Conservation (phyloP, 1,140 invertebrate genomes). For the Bombus waltoni region DNA sequence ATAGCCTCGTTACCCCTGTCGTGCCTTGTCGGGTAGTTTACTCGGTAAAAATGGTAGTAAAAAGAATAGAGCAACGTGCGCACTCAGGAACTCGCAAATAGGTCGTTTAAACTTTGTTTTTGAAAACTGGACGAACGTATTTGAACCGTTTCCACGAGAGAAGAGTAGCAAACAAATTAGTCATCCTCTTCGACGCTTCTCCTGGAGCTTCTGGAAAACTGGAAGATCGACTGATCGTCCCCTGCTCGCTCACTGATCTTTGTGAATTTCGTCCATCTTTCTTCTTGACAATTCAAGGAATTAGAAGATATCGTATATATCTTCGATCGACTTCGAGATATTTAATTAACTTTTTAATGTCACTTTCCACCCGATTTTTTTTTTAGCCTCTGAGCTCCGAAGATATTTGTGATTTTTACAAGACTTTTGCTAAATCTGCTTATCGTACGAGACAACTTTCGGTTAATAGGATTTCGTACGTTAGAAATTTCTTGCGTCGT, state of each 20-base stretch:
- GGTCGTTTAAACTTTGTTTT: slow-evolving; percentile 10
- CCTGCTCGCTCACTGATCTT: neutral
- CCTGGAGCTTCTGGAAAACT: neutral
- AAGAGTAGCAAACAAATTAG: slow-evolving; percentile 35
- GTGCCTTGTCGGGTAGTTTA: neutral
- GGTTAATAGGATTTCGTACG: no score
- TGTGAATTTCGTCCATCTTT: slow-evolving; percentile 33
- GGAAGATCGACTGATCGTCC: no score
- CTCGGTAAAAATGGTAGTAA: neutral
- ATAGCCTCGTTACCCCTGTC: slow-evolving; percentile 5
- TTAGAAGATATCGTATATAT: slow-evolving; percentile 41
- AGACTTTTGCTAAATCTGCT: no score
- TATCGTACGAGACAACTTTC: no score
- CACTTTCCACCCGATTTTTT: neutral
- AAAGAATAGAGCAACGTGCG: neutral
- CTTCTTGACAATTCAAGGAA: slow-evolving; percentile 1
- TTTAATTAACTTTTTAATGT: neutral
- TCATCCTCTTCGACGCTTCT: slow-evolving; percentile 6
- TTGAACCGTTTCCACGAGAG: neutral
- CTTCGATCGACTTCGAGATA: slow-evolving; percentile 31
- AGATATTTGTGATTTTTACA: no score
- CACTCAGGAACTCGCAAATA: neutral
- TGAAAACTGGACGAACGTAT: neutral
- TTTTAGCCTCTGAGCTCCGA: no score
- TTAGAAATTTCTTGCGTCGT: no score